A percentile compares a stretch with the other conserved stretches of the same genome.
These are phyloP conservation scores for Psophia crepitans DNA, from an alignment of 2,113 vertebrate genomes.

Conservation along the genomic window DNA sequence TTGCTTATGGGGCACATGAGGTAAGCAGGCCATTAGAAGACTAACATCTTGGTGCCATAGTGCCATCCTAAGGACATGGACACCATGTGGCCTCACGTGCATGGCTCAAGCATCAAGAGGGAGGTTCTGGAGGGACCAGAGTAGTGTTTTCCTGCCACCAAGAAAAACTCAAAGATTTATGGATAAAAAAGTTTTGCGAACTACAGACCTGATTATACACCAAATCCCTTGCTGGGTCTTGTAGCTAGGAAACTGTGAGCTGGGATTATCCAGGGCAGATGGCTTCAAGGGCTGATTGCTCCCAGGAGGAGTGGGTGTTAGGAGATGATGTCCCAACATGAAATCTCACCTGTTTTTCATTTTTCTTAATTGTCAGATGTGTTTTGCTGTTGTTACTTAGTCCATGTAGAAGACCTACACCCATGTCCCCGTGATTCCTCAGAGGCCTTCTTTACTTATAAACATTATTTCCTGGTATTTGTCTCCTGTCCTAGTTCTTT, in stretches of 20 bases:
- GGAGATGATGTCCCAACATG: background rate
- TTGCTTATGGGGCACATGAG: background rate
- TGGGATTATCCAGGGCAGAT: background rate
- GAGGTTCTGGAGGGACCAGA: background rate
- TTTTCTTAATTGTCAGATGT: background rate
- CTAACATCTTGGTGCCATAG: background rate
- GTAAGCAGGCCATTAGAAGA: background rate
- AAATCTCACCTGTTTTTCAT: background rate
- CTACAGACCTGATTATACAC: background rate
- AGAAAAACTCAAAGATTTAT: background rate
- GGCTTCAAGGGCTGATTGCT: background rate
- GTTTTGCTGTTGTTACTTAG: background rate
- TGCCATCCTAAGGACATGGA: background rate
- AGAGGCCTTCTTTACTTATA: background rate
- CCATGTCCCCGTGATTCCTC: background rate
- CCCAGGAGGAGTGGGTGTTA: background rate
- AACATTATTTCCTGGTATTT: background rate
- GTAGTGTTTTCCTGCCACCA: background rate
- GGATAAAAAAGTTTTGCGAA: background rate
- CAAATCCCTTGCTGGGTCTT: background rate
- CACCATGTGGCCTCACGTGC: accelerated
- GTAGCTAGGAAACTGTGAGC: constrained; percentile 3
- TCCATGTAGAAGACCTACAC: background rate
- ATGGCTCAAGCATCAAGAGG: background rate
- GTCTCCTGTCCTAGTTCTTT: background rate